These are phyloP conservation scores for Tricholaema leucomelas DNA, from an alignment of 2,113 vertebrate genomes.

Conservation along the genomic window DNA sequence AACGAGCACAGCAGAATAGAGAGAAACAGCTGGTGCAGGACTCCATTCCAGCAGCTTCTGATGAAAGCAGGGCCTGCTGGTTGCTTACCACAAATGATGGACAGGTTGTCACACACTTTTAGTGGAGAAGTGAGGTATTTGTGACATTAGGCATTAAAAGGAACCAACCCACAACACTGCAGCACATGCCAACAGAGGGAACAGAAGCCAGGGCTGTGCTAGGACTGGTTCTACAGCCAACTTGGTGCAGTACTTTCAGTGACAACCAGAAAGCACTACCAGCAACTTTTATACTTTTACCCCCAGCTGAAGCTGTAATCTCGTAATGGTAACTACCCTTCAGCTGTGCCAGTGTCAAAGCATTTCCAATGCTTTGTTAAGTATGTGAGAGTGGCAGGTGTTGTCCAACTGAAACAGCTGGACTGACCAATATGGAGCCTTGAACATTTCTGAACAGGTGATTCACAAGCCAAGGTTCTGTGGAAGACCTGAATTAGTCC, in stretches of 20 bases:
- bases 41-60: not conserved
- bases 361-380: not conserved
- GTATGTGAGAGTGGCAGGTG: not conserved
- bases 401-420: not conserved
- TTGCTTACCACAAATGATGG: not conserved
- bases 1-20: not conserved
- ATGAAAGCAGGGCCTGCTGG: not conserved
- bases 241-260: not conserved
- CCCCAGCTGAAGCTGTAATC: not conserved
- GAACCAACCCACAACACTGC: not conserved
- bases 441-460: not conserved
- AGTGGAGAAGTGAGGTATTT: not conserved
- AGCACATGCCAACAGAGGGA: not conserved
- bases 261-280: not conserved
- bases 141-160: not conserved
- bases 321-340: not conserved
- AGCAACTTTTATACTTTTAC: not conserved
- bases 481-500: not conserved
- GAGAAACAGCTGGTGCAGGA: not conserved
- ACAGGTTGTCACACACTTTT: not conserved
- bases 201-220: not conserved
- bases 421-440: not conserved
- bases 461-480: not conserved
- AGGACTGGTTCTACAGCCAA: not conserved
- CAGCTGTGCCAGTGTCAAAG: not conserved